Percentiles rank a stretch among this genome's conserved stretches.
phyloP scores from a whole-genome alignment of 2,888 invertebrate genomes.

The Erynnis tages region DNA sequence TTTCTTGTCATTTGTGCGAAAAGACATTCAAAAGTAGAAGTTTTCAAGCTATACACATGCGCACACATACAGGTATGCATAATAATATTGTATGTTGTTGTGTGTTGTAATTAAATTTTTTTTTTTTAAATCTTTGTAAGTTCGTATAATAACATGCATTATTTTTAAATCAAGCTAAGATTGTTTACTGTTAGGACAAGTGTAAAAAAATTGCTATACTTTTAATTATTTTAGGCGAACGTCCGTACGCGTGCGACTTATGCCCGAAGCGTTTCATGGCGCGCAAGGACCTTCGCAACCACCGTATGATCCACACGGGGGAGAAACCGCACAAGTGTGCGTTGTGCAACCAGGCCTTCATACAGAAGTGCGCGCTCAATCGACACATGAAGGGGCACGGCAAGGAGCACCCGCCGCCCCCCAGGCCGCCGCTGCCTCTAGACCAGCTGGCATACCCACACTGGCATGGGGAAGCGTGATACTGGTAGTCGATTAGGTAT shows the following conservation, averaged over 20 bases:
- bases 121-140: no score
- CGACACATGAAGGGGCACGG: slow-evolving; percentile 90
- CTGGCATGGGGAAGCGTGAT: no score
- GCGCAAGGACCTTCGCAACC: slow-evolving; percentile 95
- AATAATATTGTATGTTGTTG: no score
- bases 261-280: slow-evolving; percentile 96
- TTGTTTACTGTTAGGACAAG: no score
- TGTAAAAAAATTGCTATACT: no score
- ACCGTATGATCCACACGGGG: slow-evolving; percentile 93
- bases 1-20: slow-evolving; percentile 90
- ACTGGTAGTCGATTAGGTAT: no score
- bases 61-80: slow-evolving; percentile 89
- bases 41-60: slow-evolving; percentile 90
- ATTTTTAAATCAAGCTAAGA: no score
- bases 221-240: slow-evolving; percentile 79
- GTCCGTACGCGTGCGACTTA: slow-evolving; percentile 91
- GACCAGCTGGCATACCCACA: no score
- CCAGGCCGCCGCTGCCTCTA: slow-evolving; percentile 26
- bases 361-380: slow-evolving; percentile 95
- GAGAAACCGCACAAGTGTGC: slow-evolving; percentile 95
- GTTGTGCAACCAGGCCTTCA: slow-evolving; percentile 94
- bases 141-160: no score
- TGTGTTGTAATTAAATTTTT: no score
- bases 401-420: slow-evolving; percentile 31
- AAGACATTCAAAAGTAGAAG: slow-evolving; percentile 94